phyloP scores from a whole-genome alignment of 2,113 vertebrate species.

The Bufo bufo region DNA sequence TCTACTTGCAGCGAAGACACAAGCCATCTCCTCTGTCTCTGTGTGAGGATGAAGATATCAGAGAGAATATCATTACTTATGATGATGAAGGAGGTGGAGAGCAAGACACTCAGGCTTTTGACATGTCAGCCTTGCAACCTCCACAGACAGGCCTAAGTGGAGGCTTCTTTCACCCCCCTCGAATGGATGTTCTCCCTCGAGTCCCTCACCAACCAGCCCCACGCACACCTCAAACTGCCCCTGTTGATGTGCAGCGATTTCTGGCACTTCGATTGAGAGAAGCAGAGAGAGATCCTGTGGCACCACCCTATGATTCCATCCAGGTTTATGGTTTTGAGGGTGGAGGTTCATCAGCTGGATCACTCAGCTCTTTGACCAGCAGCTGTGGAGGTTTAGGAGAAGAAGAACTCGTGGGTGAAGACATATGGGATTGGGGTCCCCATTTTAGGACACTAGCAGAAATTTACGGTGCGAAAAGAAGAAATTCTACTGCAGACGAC shows the following conservation, averaged over 20 bases:
- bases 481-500: conserved; percentile 23
- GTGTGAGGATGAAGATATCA: conserved; percentile 86
- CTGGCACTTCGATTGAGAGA: conserved; percentile 82
- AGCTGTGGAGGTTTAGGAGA: conserved; percentile 61
- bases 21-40: conserved; percentile 84
- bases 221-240: conserved; percentile 70
- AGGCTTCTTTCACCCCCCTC: conserved; percentile 66
- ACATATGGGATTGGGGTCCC: conserved; percentile 84
- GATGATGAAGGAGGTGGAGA: conserved; percentile 89
- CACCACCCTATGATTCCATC: conserved; percentile 88
- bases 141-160: conserved; percentile 59
- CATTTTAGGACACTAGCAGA: conserved; percentile 85
- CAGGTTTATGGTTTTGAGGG: conserved; percentile 89
- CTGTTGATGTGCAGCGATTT: conserved; percentile 81
- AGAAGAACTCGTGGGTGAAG: conserved; percentile 53
- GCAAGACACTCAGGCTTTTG: conserved; percentile 90
- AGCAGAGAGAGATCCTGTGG: conserved; percentile 83
- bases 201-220: conserved; percentile 67
- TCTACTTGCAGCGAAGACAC: conserved; percentile 81
- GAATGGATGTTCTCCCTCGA: conserved; percentile 72
- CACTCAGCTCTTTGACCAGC: conserved; percentile 86
- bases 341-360: conserved; percentile 83
- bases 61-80: conserved; percentile 91
- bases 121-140: conserved; percentile 86
- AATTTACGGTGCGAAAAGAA: conserved; percentile 72